Conservation (phyloP, 1,140 invertebrate genomes). For the Calliopsis andreniformis region DNA sequence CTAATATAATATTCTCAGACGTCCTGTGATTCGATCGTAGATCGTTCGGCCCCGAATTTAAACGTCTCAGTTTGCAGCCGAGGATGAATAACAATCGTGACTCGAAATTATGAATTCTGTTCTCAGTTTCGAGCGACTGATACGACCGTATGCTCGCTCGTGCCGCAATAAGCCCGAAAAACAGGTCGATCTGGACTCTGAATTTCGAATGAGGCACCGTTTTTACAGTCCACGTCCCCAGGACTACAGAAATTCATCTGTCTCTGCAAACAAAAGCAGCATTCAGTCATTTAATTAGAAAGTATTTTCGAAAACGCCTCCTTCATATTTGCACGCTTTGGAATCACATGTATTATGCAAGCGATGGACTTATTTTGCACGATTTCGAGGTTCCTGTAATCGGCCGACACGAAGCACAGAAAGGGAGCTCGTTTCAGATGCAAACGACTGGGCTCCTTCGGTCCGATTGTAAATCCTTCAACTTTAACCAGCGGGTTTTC, state of each 20-base stretch:
- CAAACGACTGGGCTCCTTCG: constrained; percentile 37
- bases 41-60: constrained; percentile 34
- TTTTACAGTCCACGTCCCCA: not conserved
- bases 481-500: constrained; percentile 16
- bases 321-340: no score
- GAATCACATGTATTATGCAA: constrained; percentile 3
- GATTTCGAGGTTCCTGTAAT: not conserved
- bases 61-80: constrained; percentile 36
- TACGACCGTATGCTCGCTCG: constrained; percentile 21
- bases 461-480: constrained; percentile 46
- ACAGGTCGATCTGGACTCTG: constrained; percentile 5
- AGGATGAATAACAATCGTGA: constrained; percentile 60
- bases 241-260: no score
- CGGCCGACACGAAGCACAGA: not conserved
- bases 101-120: constrained; percentile 58
- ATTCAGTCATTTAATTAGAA: no score
- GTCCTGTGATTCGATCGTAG: constrained; percentile 51
- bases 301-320: no score
- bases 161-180: not conserved
- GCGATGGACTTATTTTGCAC: not conserved
- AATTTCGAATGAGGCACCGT: not conserved
- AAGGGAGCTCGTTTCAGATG: constrained; percentile 9
- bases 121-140: constrained; percentile 51
- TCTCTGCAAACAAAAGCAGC: no score
- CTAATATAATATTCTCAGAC: constrained; percentile 73